Evolutionary conservation across 2,797 vertebrate genomes (phyloP), one percentile per base, ranked within the genome.

Genomic region (Pseudocheirus occidentalis): DNA sequence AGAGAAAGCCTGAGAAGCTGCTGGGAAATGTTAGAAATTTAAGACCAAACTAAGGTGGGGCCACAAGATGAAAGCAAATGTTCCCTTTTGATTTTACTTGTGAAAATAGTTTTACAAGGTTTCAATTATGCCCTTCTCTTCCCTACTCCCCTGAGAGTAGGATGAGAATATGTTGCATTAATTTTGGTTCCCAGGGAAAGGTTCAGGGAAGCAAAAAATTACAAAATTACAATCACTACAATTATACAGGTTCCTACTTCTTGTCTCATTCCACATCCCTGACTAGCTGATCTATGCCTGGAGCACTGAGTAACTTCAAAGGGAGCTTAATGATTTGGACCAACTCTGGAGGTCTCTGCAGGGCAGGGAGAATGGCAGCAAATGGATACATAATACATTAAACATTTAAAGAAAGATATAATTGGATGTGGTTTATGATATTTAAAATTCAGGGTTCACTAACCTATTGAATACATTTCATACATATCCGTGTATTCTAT

Each of bases 111-210:
- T 96, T n/a, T 96, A 96, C 93, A 97, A 94, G 90, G 11, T 96
- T 97, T 96, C 94, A 96, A 62, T 96, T 95, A 96, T 62, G 90
- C 93, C 52, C 92, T 94, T 96, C 56, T 50, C 95, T 97, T 93
- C 90, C 73, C 73, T 11, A 46, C 4, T 93, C 18, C 40, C 87
- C 29, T 50, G 92, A 97, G 91, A 94, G 92, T 57, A 96, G 59
- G n/a, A 92, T 94, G 90, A 0, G 29, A 95, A 90, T 92, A 89
- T 81, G 53, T 73, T 93, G 90, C 55, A 96, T 94, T 96, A 96
- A 96, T 96, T 97, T 90, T 54, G 9, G 28, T 91, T 96, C 59
- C 93, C 52, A 57, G 81, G 95, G 91, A 94, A 54, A 95, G 93
- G 55, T n/a, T 95, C 40, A 57, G 62, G 90, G n/a, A 56, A 57